phyloP scores from a whole-genome alignment of 1,140 invertebrate genomes.

The Procambarus clarkii region DNA sequence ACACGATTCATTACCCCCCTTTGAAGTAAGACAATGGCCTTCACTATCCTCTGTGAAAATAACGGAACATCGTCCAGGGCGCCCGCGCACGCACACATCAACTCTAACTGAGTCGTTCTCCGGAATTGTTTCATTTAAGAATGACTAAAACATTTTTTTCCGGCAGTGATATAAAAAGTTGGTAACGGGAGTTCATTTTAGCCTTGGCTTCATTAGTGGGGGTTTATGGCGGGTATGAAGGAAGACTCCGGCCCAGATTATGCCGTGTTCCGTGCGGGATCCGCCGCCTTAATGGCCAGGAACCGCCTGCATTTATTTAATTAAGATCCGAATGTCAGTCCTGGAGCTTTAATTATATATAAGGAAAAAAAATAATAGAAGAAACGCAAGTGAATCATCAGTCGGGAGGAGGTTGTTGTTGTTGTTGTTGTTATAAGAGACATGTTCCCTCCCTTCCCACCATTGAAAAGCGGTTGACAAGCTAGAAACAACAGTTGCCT shows the following conservation, averaged over 20 bases:
- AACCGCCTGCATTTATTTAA: conserved; percentile 1
- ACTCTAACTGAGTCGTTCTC: neutral
- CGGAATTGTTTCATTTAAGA: neutral
- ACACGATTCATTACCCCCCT: no score
- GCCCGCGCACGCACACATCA: no score
- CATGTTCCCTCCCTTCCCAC: no score
- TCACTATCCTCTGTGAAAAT: no score
- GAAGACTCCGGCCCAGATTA: neutral
- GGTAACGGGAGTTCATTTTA: neutral
- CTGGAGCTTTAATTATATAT: neutral
- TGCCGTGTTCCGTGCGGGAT: neutral
- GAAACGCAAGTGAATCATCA: neutral
- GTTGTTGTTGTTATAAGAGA: neutral
- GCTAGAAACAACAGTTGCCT: no score
- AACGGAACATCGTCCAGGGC: no score
- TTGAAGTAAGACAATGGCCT: no score
- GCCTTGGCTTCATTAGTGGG: neutral
- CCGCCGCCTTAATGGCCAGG: neutral
- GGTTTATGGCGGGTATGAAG: neutral
- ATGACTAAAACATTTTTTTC: neutral
- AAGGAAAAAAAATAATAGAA: neutral
- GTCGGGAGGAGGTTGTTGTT: neutral
- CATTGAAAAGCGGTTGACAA: no score
- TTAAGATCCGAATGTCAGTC: neutral
- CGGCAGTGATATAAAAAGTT: neutral